Conservation (phyloP, 2,797 vertebrate species). For the Heteromormyrus szaboi region DNA sequence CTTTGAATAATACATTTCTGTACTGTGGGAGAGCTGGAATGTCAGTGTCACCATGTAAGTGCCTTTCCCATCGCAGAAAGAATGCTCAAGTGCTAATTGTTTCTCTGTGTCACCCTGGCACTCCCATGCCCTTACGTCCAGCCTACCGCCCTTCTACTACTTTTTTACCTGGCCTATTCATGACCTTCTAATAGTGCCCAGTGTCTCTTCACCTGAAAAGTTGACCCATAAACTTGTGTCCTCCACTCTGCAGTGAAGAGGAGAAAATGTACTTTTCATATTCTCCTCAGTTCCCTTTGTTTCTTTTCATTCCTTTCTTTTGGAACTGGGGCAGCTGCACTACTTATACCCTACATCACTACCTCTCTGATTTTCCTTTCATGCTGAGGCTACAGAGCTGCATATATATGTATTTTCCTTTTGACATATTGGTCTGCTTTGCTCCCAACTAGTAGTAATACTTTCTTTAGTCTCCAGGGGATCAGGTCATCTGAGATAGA, state of each 20-base stretch:
- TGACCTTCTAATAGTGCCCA: neutral
- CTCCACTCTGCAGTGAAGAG: neutral
- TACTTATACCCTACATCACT: neutral
- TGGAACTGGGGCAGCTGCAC: neutral
- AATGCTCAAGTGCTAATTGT: constrained; percentile 25
- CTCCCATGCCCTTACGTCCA: neutral
- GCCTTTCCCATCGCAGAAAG: neutral
- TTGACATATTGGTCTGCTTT: neutral
- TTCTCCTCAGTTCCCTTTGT: neutral
- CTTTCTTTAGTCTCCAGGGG: constrained; percentile 23
- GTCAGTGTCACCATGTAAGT: constrained; percentile 17
- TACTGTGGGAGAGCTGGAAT: constrained; percentile 1
- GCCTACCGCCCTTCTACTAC: neutral
- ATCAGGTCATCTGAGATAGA: constrained; percentile 49
- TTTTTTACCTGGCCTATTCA: neutral
- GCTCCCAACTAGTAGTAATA: neutral
- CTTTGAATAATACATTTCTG: constrained; percentile 7
- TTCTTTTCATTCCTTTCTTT: neutral
- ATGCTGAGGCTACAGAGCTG: neutral
- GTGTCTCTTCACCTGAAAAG: neutral
- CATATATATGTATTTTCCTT: neutral
- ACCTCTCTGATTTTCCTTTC: neutral
- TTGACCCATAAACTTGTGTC: neutral
- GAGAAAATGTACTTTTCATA: neutral
- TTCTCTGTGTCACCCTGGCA: constrained; percentile 19